Percentiles rank a stretch among this genome's conserved stretches.
phyloP scores from a whole-genome alignment of 2,888 invertebrate genomes.

The Tetragonisca angustula region DNA sequence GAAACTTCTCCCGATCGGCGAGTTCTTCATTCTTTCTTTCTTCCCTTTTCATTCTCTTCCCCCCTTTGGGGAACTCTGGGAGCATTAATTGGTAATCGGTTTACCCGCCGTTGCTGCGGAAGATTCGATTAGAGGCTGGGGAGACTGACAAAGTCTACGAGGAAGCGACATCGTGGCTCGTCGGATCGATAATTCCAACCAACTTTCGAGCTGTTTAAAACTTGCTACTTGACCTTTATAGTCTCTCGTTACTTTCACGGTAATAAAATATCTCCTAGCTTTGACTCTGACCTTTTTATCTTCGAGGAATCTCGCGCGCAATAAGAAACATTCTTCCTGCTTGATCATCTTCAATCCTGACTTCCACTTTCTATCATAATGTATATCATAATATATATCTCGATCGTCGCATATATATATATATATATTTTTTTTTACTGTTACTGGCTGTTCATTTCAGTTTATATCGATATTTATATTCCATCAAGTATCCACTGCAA shows the following conservation, averaged over 20 bases:
- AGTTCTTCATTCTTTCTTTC: not conserved
- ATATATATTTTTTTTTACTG: not conserved
- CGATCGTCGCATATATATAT: not conserved
- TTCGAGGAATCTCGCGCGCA: not conserved
- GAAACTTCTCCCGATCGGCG: not conserved
- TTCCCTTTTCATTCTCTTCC: not conserved
- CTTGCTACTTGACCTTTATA: not conserved
- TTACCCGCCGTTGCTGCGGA: not conserved
- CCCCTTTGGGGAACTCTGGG: not conserved
- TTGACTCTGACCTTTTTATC: not conserved
- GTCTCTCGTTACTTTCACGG: not conserved
- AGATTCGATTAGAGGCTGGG: not conserved
- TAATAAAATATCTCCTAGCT: not conserved
- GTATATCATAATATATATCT: not conserved
- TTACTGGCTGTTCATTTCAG: not conserved
- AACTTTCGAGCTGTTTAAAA: slow-evolving; percentile 7
- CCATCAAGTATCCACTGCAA: not conserved
- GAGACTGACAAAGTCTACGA: not conserved
- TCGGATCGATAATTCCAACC: slow-evolving; percentile 14
- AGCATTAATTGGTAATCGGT: not conserved
- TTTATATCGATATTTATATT: not conserved
- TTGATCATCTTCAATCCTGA: not conserved
- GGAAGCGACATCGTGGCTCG: not conserved
- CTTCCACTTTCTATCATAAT: not conserved
- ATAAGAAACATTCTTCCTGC: not conserved